Percentiles rank a stretch among this genome's conserved stretches.
phyloP scores from a whole-genome alignment of 2,113 vertebrate genomes.

The Mustela lutreola region DNA sequence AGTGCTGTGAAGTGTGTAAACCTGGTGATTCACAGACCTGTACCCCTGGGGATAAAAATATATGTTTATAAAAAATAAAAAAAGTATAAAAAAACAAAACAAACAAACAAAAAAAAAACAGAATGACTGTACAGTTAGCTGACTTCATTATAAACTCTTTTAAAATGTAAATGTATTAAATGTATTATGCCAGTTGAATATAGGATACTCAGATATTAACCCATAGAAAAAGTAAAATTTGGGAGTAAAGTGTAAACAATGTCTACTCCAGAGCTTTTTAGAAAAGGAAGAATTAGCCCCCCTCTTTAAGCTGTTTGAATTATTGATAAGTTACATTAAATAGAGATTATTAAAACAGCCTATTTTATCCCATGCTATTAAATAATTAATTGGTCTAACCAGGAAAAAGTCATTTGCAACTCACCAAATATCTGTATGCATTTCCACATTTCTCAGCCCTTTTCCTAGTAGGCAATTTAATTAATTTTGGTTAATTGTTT shows the following conservation, averaged over 20 bases:
- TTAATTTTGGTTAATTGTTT: neutral
- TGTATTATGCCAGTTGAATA: neutral
- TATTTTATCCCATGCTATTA: neutral
- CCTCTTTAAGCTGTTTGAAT: neutral
- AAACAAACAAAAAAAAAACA: too few species aligned
- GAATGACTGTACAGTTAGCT: neutral
- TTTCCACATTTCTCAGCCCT: neutral
- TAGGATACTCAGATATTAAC: neutral
- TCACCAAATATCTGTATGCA: neutral
- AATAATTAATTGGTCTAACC: neutral
- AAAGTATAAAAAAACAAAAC: too few species aligned
- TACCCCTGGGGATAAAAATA: too few species aligned
- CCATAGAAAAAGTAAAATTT: neutral
- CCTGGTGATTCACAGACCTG: too few species aligned
- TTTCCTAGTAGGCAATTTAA: neutral
- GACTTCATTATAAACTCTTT: neutral
- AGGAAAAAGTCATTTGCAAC: neutral
- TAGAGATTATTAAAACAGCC: neutral
- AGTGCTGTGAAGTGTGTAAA: too few species aligned
- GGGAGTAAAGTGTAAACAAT: neutral
- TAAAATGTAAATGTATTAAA: conserved; percentile 11
- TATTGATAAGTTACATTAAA: neutral
- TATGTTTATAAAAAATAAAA: too few species aligned
- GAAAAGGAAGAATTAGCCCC: neutral
- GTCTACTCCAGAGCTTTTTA: neutral